phyloP scores from a whole-genome alignment of 2,888 invertebrate species.

The Cataglyphis altisquamis region DNA sequence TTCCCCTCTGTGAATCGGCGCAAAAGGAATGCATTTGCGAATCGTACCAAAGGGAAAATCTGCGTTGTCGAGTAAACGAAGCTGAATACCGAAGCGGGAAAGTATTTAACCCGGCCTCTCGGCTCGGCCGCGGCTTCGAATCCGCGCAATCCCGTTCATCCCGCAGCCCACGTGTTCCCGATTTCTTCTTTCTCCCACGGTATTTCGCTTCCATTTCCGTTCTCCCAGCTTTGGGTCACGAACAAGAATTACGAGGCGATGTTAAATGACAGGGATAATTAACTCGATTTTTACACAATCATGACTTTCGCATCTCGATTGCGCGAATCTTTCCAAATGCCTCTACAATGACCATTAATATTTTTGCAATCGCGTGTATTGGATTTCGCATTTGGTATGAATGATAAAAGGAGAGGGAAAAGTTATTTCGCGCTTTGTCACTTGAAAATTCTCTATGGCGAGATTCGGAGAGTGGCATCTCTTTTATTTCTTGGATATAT shows the following conservation, averaged over 20 bases:
- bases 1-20: constrained; percentile 38
- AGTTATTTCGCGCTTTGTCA: background rate
- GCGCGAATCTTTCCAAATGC: background rate
- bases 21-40: constrained; percentile 68
- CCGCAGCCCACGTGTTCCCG: constrained; percentile 25
- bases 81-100: constrained; percentile 60
- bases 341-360: background rate
- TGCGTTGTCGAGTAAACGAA: constrained; percentile 66
- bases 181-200: constrained; percentile 35
- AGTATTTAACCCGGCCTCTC: constrained; percentile 63
- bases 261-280: background rate
- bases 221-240: background rate
- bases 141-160: constrained; percentile 41
- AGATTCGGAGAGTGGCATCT: background rate
- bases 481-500: background rate
- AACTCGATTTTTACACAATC: constrained; percentile 1
- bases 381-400: background rate
- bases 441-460: background rate
- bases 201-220: background rate
- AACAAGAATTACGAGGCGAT: background rate
- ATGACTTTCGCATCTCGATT: background rate
- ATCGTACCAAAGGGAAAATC: constrained; percentile 68
- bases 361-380: background rate
- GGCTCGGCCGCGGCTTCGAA: constrained; percentile 8
- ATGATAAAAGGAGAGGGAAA: background rate